Percentiles rank a stretch among this genome's conserved stretches.
phyloP scores from a whole-genome alignment of 2,113 vertebrate species.

The Lepus timidus region DNA sequence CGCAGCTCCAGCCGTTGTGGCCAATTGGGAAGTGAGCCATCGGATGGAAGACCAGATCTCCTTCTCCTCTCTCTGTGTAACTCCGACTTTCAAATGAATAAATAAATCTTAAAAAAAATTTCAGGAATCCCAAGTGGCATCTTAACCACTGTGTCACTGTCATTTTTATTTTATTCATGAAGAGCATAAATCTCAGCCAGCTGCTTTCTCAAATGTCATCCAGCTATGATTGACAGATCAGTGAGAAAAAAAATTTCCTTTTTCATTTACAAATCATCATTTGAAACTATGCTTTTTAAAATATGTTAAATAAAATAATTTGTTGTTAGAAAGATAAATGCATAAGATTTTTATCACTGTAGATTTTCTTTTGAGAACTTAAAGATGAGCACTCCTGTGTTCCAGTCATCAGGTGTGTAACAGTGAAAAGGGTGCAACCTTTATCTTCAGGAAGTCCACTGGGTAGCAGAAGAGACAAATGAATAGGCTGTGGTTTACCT shows the following conservation, averaged over 20 bases:
- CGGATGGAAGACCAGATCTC: too few species aligned
- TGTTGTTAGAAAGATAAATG: constrained; percentile 12
- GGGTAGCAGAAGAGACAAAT: background rate
- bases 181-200: background rate
- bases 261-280: background rate
- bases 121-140: too few species aligned
- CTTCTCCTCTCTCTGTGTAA: too few species aligned
- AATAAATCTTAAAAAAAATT: too few species aligned
- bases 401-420: background rate
- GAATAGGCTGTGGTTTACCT: background rate
- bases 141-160: background rate
- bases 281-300: background rate
- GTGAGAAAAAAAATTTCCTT: background rate
- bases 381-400: background rate
- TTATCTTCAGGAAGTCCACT: background rate
- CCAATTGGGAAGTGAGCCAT: too few species aligned
- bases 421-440: background rate
- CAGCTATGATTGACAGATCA: background rate
- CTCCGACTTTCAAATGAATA: too few species aligned
- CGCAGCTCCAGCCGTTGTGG: too few species aligned
- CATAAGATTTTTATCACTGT: background rate
- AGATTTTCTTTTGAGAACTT: background rate
- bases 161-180: background rate
- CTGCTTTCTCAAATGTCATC: constrained; percentile 16
- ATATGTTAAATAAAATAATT: background rate